Evolutionary conservation across 2,888 invertebrate genomes (phyloP).

Genomic region (Steinernema hermaphroditum): DNA sequence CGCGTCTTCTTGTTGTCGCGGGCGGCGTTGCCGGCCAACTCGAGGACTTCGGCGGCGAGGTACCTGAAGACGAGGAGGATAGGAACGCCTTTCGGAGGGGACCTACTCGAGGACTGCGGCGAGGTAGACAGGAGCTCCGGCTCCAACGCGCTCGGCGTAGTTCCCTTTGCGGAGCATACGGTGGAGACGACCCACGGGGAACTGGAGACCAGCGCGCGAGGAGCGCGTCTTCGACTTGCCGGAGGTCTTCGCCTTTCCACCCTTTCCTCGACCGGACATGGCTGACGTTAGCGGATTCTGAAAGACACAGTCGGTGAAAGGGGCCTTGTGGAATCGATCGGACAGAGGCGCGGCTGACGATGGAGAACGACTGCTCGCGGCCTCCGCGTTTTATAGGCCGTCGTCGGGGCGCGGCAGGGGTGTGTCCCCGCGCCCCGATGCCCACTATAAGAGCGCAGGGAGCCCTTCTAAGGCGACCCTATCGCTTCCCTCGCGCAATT

Average conservation of each 20-base stretch:
- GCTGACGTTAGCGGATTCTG: constrained; percentile 8
- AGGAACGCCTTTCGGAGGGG: no score
- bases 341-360: not conserved
- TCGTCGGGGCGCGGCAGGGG: constrained; percentile 4
- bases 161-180: no score
- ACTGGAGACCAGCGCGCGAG: constrained; percentile 65
- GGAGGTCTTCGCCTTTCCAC: no score
- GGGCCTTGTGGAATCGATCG: not conserved
- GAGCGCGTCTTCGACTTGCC: no score
- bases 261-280: no score
- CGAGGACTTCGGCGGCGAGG: constrained; percentile 33
- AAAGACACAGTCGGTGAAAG: not conserved
- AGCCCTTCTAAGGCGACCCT: constrained; percentile 13
- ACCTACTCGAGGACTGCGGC: constrained; percentile 62
- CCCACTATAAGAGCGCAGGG: not conserved
- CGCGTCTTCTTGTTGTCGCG: no score
- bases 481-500: not conserved
- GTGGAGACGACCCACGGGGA: constrained; percentile 65
- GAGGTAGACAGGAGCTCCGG: constrained; percentile 63
- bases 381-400: not conserved
- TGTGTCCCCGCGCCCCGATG: constrained; percentile 11
- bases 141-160: no score
- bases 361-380: not conserved
- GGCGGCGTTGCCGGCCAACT: no score
- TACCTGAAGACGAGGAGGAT: no score